phyloP scores from a whole-genome alignment of 2,797 vertebrate genomes.

The Trichosurus vulpecula region DNA sequence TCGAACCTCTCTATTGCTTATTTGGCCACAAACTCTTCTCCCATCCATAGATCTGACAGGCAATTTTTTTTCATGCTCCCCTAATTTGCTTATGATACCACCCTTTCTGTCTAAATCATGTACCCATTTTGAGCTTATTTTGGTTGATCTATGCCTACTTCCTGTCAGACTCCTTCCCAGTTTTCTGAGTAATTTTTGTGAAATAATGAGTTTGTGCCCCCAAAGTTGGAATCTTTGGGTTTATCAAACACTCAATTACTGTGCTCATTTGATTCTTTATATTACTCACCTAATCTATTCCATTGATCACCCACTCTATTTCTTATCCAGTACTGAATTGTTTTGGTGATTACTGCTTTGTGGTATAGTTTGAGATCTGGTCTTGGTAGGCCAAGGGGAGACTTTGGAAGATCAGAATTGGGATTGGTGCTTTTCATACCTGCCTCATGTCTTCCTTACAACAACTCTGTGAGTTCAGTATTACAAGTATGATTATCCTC shows the following conservation, averaged over 20 bases:
- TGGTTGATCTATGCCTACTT: background rate
- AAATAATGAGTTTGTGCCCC: background rate
- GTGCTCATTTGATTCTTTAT: background rate
- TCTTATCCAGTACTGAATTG: background rate
- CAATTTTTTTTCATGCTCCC: background rate
- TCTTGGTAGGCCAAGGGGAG: background rate
- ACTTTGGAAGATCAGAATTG: background rate
- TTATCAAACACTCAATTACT: background rate
- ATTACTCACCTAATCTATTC: background rate
- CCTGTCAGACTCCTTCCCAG: background rate
- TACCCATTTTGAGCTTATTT: background rate
- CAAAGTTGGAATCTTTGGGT: background rate
- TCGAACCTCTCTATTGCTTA: background rate
- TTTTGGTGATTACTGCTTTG: background rate
- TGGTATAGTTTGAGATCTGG: background rate
- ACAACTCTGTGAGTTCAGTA: background rate
- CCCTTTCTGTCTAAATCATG: background rate
- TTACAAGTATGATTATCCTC: background rate
- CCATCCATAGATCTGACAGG: background rate
- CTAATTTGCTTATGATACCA: background rate
- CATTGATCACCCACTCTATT: background rate
- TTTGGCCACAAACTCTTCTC: background rate
- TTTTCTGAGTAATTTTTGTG: background rate
- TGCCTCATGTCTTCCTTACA: background rate
- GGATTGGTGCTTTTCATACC: background rate